These are phyloP conservation scores for Antheraea assamensis DNA, from an alignment of 2,888 invertebrate species.

Conservation along the genomic window DNA sequence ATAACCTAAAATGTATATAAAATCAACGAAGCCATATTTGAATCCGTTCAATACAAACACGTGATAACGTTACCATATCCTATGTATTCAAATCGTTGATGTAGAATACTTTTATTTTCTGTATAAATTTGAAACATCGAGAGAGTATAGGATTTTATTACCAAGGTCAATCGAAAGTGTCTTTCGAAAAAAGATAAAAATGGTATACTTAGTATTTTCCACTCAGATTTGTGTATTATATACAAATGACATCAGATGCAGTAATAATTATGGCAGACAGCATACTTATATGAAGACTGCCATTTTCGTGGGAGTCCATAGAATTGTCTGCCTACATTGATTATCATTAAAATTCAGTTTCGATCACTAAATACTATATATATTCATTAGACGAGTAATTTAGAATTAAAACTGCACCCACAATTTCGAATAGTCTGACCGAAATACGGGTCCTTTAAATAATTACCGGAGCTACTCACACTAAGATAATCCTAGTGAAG, in stretches of 20 bases:
- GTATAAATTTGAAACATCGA: background rate
- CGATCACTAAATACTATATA: background rate
- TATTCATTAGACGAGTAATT: background rate
- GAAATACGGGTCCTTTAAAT: background rate
- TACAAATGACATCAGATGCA: background rate
- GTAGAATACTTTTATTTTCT: background rate
- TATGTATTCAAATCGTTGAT: no score
- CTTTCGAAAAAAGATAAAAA: background rate
- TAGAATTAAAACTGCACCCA: background rate
- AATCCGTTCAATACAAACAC: no score
- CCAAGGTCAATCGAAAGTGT: background rate
- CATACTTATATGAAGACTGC: background rate
- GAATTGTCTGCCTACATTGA: constrained; percentile 1
- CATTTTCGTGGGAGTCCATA: background rate
- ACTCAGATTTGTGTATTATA: no score
- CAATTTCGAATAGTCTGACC: background rate
- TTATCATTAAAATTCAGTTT: background rate
- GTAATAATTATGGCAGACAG: background rate
- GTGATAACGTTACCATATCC: no score
- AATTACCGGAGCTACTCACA: background rate
- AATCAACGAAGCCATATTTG: no score
- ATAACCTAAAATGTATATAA: no score
- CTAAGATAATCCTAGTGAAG: background rate
- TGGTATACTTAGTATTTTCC: no score
- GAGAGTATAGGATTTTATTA: background rate